A percentile compares a stretch with the other conserved stretches of the same genome.
Evolutionary conservation across 2,888 invertebrate genomes (phyloP).

Genomic region (Galeruca laticollis): DNA sequence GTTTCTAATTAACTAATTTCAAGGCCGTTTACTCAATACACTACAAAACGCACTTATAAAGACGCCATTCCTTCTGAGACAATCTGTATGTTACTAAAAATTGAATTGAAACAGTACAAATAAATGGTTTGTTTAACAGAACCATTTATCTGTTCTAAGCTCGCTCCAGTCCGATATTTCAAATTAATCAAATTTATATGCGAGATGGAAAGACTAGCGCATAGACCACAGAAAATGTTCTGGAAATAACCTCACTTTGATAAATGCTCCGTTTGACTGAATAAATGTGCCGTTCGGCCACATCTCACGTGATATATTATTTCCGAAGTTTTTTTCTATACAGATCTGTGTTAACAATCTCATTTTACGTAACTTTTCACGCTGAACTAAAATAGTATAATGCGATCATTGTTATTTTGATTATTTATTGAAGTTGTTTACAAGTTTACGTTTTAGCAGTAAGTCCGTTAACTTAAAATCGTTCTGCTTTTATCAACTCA

Average conservation of each 20-base stretch:
- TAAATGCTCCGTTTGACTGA: slow-evolving; percentile 62
- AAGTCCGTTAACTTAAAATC: no score
- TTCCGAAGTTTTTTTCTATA: slow-evolving; percentile 59
- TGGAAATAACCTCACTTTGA: slow-evolving; percentile 59
- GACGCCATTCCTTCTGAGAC: no score
- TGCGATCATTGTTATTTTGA: neutral
- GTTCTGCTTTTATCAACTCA: no score
- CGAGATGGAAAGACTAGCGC: slow-evolving; percentile 50
- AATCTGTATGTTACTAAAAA: neutral
- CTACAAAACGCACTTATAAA: no score
- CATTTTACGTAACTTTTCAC: slow-evolving; percentile 23
- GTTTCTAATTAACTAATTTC: no score
- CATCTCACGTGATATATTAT: slow-evolving; percentile 62
- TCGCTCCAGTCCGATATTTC: slow-evolving; percentile 30
- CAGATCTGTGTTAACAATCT: slow-evolving; percentile 32
- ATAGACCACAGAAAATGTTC: slow-evolving; percentile 54
- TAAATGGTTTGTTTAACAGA: slow-evolving; percentile 36
- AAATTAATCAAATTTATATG: slow-evolving; percentile 51
- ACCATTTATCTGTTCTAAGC: slow-evolving; percentile 40
- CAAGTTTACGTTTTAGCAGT: no score
- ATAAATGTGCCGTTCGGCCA: slow-evolving; percentile 61
- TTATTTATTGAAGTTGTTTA: neutral
- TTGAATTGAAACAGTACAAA: neutral
- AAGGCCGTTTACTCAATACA: no score
- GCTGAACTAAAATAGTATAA: slow-evolving; percentile 10